Percentiles rank a stretch among this genome's conserved stretches.
phyloP scores from a whole-genome alignment of 2,888 invertebrate species.

The Mythimna loreyi region DNA sequence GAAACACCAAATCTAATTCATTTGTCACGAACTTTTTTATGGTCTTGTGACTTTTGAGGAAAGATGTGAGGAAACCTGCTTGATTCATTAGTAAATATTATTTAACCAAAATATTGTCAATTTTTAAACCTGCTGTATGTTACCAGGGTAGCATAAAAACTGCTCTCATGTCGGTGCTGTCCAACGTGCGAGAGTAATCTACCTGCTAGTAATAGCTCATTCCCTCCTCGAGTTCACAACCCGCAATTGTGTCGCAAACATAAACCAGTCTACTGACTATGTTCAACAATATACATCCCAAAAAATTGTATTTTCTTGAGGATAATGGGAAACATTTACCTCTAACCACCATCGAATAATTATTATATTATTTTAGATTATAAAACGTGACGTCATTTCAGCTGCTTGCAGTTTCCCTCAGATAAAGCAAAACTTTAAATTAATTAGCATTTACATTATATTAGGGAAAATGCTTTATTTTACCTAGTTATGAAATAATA shows the following conservation, averaged over 20 bases:
- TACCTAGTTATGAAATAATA: background rate
- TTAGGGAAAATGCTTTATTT: background rate
- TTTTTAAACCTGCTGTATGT: slow-evolving; percentile 24
- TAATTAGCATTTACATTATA: background rate
- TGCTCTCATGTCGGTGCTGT: slow-evolving; percentile 14
- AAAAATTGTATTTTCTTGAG: background rate
- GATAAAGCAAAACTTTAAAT: background rate
- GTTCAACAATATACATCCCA: background rate
- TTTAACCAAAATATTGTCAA: background rate
- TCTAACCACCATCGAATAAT: background rate
- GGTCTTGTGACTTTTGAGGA: no score
- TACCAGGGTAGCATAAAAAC: slow-evolving; percentile 11
- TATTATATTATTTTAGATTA: background rate
- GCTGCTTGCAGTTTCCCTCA: background rate
- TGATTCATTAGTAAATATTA: no score
- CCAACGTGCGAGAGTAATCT: background rate
- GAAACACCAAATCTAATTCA: no score
- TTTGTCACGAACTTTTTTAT: no score
- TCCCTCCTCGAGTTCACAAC: background rate
- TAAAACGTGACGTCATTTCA: background rate
- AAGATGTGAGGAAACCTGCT: no score
- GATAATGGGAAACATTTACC: background rate
- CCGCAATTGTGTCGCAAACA: slow-evolving; percentile 18
- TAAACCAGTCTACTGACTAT: slow-evolving; percentile 5
- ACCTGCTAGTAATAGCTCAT: slow-evolving; percentile 1